Base-by-base conservation (phyloP, 1,140 invertebrate species). In the Drosophila lacertosa region DNA sequence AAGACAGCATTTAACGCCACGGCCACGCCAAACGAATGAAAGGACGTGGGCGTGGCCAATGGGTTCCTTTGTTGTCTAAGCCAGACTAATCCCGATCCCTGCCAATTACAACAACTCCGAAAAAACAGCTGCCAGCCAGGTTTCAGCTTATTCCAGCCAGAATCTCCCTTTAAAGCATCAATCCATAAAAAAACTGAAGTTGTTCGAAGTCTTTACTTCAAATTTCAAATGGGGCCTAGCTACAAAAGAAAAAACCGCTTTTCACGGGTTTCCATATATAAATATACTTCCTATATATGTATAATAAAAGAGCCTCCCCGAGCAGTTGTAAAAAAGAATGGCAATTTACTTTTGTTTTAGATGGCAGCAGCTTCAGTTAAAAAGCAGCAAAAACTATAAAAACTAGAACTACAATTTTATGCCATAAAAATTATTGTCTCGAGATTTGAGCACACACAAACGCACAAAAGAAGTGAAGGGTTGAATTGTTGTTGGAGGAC, bases 361-460 rank as follows among this genome's bases (percentile, higher is more conserved):
- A 80, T 80, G 77, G 55, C 50, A 20, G 18, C 11, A 37, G 42
- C 13, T 11, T 7, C 6, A 40, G 26, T n/a, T 10, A 16, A 32
- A 29, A 7, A 29, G 2, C 15, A 40, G 44, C 20, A 32, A 40
- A 58, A 51, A 68, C 78, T 76, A 73, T 81, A 81, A 77, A 71
- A 73, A 69, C 44, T 65, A 57, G 68, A 81, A 73, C 77, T 82
- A 77, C 77, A 81, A 81, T 81, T 73, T 72, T 81, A 81, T 81
- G 77, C 77, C 77, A 81, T 77, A 77, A 81, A 81, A 81, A 81
- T 81, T 77, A 81, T 81, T 81, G 77, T 81, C 78, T 77, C 77
- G 77, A 81, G 77, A 81, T 81, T 81, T 81, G 77, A 57, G 71
- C 63, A 63, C 51, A 73, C 51, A 66, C 45, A 18, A 29, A 37